Conservation (phyloP, 2,888 invertebrate genomes). For the Tromatobia lineatoria region DNA sequence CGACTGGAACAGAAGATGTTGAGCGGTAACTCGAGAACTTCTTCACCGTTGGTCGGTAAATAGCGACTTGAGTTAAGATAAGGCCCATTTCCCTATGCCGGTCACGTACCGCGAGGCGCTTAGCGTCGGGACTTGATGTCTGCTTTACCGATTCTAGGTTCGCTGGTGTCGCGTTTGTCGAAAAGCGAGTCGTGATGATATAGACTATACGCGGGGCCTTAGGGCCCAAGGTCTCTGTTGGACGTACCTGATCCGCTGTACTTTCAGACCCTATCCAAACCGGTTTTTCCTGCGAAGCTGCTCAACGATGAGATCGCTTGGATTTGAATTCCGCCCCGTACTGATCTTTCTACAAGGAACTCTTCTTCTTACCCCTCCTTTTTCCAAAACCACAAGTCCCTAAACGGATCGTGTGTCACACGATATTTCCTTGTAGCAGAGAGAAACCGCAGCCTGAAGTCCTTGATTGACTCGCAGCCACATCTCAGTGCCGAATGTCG, state of each 20-base stretch:
- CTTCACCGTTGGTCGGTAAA: conserved; percentile 19
- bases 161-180: neutral
- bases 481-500: conserved; percentile 6
- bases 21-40: neutral
- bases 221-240: conserved; percentile 43
- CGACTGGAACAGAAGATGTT: neutral
- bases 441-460: conserved; percentile 8
- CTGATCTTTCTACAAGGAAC: conserved; percentile 21
- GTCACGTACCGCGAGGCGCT: conserved; percentile 26
- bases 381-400: conserved; percentile 14
- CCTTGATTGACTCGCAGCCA: conserved; percentile 9
- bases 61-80: neutral
- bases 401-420: conserved; percentile 30
- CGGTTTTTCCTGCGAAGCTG: conserved; percentile 50
- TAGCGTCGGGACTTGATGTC: conserved; percentile 4
- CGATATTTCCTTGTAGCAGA: conserved; percentile 45
- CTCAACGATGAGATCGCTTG: conserved; percentile 50
- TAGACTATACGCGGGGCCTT: neutral
- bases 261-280: conserved; percentile 38
- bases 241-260: conserved; percentile 48
- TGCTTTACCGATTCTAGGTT: conserved; percentile 44
- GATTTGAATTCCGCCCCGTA: conserved; percentile 60
- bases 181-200: neutral
- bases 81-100: conserved; percentile 25
- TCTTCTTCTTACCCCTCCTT: neutral